Evolutionary conservation across 2,888 invertebrate species (phyloP), one percentile per base, ranked within the genome.

Genomic region (Stomorhina lunata): DNA sequence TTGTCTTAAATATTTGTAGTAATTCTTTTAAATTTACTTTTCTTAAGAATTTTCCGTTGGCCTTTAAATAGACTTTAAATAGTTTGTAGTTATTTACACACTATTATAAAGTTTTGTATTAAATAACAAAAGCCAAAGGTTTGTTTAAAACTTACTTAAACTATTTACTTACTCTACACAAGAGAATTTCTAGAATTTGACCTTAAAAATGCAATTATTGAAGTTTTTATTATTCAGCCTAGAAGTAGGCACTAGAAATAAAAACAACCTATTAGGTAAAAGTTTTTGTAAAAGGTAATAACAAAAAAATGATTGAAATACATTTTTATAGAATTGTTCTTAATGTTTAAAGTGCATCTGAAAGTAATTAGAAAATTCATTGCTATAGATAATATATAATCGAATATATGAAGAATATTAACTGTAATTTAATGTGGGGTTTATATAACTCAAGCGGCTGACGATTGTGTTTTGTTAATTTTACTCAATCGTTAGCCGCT

Each of bases 201-300:
- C 55, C 75, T 32, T 12, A 55, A 66, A 75, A 66, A 66, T 45
- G 57, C 75, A 7, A 45, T 55, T n/a, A n/a, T n/a, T n/a, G n/a
- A n/a, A 48, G 17, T 45, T 27, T 37, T 48, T 57, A 5, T 20
- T n/a, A 25, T 17, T 15, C 10, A 43, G 25, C 69, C 69, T 61
- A 25, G 7, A 53, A 50, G 25, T 61, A 59, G n/a, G 59, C 48
- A 55, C 34, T 15, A 37, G 10, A 53, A 32, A 15, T 15, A 5
- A 3, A 2, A 6, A 17, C 1, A 17, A 43, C 6, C 43, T 17
- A 6, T 17, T 2, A 2, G n/a, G n/a, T n/a, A n/a, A n/a, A n/a
- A n/a, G n/a, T n/a, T n/a, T n/a, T n/a, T n/a, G n/a, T n/a, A n/a
- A n/a, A n/a, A n/a, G n/a, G n/a, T n/a, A n/a, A n/a, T n/a, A n/a